Evolutionary conservation across 2,888 invertebrate genomes (phyloP).

Genomic region (Allacma fusca): DNA sequence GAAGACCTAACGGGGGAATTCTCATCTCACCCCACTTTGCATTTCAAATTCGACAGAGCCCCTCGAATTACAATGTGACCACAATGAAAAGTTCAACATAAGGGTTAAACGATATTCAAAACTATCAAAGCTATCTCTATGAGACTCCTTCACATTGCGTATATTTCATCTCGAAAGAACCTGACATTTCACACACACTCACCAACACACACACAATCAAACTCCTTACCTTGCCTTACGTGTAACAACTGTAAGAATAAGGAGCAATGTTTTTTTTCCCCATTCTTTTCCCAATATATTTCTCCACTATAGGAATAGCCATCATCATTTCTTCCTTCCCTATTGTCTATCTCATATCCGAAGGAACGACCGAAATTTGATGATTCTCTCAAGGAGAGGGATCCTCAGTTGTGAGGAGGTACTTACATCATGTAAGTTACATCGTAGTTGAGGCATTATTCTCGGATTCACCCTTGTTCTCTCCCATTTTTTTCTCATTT

Average conservation of each 20-base stretch:
- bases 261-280: neutral
- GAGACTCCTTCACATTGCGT: constrained; percentile 33
- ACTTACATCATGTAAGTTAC: neutral
- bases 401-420: neutral
- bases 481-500: neutral
- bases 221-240: neutral
- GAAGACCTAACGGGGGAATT: constrained; percentile 47
- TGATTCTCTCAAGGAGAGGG: neutral
- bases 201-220: neutral
- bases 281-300: neutral
- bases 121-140: constrained; percentile 46
- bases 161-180: constrained; percentile 30
- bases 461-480: constrained; percentile 2
- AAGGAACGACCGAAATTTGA: neutral
- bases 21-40: constrained; percentile 54
- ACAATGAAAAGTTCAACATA: constrained; percentile 53
- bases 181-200: constrained; percentile 28
- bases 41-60: constrained; percentile 52
- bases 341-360: neutral
- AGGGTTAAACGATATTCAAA: constrained; percentile 57
- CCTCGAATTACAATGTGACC: constrained; percentile 47
- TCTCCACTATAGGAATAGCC: neutral
- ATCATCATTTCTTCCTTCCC: neutral
- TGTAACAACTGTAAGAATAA: neutral
- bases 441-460: neutral